Conservation (phyloP, 2,888 invertebrate species). For the Byasa hedistus region DNA sequence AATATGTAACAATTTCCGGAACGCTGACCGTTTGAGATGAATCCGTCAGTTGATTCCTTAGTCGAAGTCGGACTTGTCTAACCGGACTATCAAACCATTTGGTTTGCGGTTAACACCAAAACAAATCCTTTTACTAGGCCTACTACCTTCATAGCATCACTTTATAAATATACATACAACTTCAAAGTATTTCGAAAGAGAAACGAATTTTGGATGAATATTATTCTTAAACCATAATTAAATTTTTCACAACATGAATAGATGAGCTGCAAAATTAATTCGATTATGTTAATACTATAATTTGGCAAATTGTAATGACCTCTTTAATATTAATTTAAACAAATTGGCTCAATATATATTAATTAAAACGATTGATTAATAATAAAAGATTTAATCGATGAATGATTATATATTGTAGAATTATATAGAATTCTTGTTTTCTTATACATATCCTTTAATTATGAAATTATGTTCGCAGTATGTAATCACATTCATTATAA, state of each 20-base stretch:
- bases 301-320: slow-evolving; percentile 2
- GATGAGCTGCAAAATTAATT: neutral
- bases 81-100: neutral
- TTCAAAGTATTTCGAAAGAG: neutral
- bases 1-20: slow-evolving; percentile 1
- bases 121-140: neutral
- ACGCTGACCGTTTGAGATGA: neutral
- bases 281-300: slow-evolving; percentile 1
- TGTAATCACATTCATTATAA: too few relatives aligned
- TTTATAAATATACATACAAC: too few relatives aligned
- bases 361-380: slow-evolving; percentile 3
- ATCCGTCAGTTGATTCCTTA: neutral
- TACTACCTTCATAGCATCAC: too few relatives aligned
- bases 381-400: neutral
- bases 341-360: neutral
- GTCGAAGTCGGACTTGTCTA: neutral
- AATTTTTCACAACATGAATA: neutral
- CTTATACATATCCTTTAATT: neutral
- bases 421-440: neutral
- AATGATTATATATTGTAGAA: neutral
- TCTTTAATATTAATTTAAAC: neutral
- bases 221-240: neutral
- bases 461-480: neutral
- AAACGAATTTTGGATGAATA: neutral
- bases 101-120: neutral